Evolutionary conservation across 2,888 invertebrate genomes (phyloP).

Genomic region (Polydrusus cervinus): DNA sequence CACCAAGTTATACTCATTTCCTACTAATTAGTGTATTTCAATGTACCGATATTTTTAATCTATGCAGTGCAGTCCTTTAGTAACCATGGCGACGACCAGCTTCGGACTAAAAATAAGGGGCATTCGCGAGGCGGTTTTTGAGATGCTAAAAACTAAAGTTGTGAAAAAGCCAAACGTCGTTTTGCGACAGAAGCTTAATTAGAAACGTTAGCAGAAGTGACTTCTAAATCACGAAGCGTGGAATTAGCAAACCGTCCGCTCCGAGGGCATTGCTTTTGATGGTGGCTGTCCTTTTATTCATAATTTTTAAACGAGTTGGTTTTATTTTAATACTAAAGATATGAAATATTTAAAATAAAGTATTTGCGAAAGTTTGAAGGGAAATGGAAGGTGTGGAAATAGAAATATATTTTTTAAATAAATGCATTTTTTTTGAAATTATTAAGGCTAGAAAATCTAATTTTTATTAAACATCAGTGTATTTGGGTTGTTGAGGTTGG

Average conservation of each 20-base stretch:
- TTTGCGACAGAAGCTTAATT: constrained; percentile 73
- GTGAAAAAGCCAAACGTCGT: constrained; percentile 71
- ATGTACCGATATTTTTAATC: constrained; percentile 24
- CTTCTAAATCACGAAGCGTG: constrained; percentile 69
- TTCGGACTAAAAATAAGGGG: constrained; percentile 58
- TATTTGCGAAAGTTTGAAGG: no score
- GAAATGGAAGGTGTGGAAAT: no score
- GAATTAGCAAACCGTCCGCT: constrained; percentile 64
- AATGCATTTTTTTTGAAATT: no score
- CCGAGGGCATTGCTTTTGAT: constrained; percentile 19
- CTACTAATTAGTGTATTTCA: constrained; percentile 16
- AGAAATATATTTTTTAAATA: no score
- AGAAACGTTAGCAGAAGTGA: constrained; percentile 71
- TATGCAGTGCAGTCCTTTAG: constrained; percentile 29
- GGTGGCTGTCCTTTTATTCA: constrained; percentile 9
- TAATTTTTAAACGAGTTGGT: constrained; percentile 9
- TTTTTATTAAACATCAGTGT: no score
- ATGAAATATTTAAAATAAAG: no score
- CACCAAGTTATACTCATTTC: not conserved
- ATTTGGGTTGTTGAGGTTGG: no score
- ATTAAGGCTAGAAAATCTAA: no score
- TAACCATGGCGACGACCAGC: constrained; percentile 60
- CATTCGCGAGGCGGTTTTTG: constrained; percentile 64
- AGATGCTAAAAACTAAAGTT: constrained; percentile 71
- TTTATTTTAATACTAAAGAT: not conserved